Percentiles rank a stretch among this genome's conserved stretches.
phyloP scores from a whole-genome alignment of 1,140 invertebrate species.

The Drosophila persimilis region DNA sequence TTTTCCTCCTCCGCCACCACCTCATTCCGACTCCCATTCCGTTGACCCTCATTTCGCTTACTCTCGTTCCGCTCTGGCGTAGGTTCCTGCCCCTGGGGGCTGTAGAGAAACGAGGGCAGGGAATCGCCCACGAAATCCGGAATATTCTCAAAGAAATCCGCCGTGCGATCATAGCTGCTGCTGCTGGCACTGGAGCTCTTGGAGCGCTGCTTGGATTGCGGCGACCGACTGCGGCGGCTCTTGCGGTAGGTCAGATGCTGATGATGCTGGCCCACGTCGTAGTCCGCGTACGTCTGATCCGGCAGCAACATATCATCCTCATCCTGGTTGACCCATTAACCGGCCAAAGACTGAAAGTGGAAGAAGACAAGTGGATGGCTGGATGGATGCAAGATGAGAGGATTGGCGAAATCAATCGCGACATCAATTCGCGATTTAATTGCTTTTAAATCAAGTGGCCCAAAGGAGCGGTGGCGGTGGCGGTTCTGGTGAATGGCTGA shows the following conservation, averaged over 20 bases:
- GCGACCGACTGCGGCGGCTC: conserved; percentile 36
- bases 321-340: conserved; percentile 59
- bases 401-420: conserved; percentile 59
- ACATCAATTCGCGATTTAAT: conserved; percentile 77
- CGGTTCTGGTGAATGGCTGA: conserved; percentile 7
- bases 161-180: conserved; percentile 66
- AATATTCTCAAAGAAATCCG: conserved; percentile 79
- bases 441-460: conserved; percentile 74
- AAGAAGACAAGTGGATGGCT: conserved; percentile 24
- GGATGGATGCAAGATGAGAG: conserved; percentile 13
- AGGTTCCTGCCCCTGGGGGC: conserved; percentile 22
- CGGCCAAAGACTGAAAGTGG: conserved; percentile 10
- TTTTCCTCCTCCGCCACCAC: conserved; percentile 8
- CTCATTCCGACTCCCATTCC: not conserved
- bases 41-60: not conserved
- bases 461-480: conserved; percentile 15
- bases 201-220: conserved; percentile 31
- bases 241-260: conserved; percentile 60
- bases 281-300: conserved; percentile 87
- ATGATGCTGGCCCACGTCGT: conserved; percentile 51
- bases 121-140: conserved; percentile 72
- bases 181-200: conserved; percentile 49
- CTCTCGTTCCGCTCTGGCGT: not conserved
- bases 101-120: conserved; percentile 60
- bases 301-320: conserved; percentile 85